Percentiles rank a stretch among this genome's conserved stretches.
Conservation (phyloP, 2,113 vertebrate species). For the Macheiramphus alcinus region DNA sequence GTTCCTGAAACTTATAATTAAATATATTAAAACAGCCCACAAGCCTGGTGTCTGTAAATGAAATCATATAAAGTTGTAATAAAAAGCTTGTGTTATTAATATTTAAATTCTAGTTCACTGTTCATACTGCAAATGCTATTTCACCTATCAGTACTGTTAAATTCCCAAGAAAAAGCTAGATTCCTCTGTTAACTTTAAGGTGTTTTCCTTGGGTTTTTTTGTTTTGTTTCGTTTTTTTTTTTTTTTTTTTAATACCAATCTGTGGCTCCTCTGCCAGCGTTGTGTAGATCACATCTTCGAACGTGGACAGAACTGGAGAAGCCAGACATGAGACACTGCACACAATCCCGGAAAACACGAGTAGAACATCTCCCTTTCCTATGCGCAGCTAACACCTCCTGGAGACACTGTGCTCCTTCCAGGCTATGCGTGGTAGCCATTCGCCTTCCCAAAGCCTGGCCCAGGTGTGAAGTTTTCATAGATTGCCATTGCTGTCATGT, state of each 20-base stretch:
- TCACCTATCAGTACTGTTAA: conserved; percentile 61
- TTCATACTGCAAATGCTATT: conserved; percentile 41
- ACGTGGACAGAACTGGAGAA: conserved; percentile 37
- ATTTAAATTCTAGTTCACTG: conserved; percentile 43
- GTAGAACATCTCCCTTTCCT: conserved; percentile 9
- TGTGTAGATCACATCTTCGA: neutral
- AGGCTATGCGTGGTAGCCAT: conserved; percentile 71
- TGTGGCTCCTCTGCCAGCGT: neutral
- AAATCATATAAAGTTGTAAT: conserved; percentile 63
- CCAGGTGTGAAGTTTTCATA: conserved; percentile 82
- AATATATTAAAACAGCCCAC: conserved; percentile 72
- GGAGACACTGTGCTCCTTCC: neutral
- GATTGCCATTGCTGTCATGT: conserved; percentile 82
- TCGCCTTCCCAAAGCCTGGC: conserved; percentile 64
- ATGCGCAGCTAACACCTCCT: neutral
- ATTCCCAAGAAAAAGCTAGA: conserved; percentile 54
- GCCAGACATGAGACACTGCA: conserved; percentile 14
- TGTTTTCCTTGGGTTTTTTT: neutral
- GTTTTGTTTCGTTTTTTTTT: too few relatives aligned
- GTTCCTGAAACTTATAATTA: conserved; percentile 73
- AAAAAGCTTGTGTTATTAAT: conserved; percentile 62
- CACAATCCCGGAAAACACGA: neutral
- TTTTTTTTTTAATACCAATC: neutral
- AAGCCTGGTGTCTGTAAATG: conserved; percentile 63
- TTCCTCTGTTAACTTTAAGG: conserved; percentile 30